These are phyloP conservation scores for Hystrix brachyura DNA, from an alignment of 2,113 vertebrate genomes.

Conservation along the genomic window DNA sequence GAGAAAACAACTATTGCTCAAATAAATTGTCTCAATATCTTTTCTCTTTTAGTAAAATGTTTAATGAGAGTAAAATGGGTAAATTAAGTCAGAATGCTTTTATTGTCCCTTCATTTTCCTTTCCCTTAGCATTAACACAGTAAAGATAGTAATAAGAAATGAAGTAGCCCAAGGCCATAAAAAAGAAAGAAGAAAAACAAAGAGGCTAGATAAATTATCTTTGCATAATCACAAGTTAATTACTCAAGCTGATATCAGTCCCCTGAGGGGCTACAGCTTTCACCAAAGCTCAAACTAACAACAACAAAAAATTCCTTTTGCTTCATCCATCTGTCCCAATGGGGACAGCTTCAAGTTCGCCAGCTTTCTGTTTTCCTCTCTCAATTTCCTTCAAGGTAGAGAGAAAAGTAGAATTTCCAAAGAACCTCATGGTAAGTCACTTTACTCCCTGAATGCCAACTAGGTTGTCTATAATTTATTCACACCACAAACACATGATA, in stretches of 20 bases:
- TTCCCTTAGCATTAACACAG: neutral
- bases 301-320: constrained; percentile 13
- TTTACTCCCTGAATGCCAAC: neutral
- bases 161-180: constrained; percentile 69
- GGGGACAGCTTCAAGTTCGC: neutral
- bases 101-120: neutral
- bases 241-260: constrained; percentile 63
- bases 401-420: constrained; percentile 40
- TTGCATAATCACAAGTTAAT: constrained; percentile 81
- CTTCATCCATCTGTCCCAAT: neutral
- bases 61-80: constrained; percentile 48
- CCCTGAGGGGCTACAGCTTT: constrained; percentile 56
- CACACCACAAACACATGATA: neutral
- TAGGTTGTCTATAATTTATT: neutral
- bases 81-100: neutral
- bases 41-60: constrained; percentile 53
- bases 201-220: constrained; percentile 64
- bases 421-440: neutral
- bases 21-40: constrained; percentile 49
- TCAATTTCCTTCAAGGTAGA: constrained; percentile 41
- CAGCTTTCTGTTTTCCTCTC: constrained; percentile 16
- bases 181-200: constrained; percentile 58
- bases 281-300: constrained; percentile 48
- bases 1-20: constrained; percentile 20
- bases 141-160: constrained; percentile 55